Evolutionary conservation across 2,797 vertebrate species (phyloP).

Genomic region (Pogoniulus pusillus): DNA sequence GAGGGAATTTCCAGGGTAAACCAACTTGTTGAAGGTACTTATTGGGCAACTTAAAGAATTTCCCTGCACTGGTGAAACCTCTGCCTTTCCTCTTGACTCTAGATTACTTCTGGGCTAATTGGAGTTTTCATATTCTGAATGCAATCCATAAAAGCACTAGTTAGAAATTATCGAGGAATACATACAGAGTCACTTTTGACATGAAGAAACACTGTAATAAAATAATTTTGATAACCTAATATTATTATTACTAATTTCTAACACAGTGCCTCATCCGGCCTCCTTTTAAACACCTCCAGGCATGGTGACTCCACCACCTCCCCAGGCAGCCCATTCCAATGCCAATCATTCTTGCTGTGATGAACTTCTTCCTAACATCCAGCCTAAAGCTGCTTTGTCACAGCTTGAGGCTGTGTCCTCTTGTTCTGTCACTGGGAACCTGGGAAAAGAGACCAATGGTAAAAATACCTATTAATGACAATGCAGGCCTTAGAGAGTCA

Average conservation of each 20-base stretch:
- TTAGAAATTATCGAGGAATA: background rate
- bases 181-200: background rate
- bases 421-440: too few species aligned
- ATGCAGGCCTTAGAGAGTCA: background rate
- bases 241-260: too few species aligned
- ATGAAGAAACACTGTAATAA: background rate
- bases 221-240: background rate
- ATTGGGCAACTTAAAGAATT: background rate
- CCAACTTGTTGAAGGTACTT: background rate
- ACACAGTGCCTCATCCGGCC: too few species aligned
- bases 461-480: background rate
- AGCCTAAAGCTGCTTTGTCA: too few species aligned
- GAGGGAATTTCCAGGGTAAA: constrained; percentile 20
- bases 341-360: too few species aligned
- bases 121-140: background rate
- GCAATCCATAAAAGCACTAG: background rate
- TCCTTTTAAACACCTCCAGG: too few species aligned
- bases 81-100: background rate
- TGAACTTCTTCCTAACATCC: too few species aligned
- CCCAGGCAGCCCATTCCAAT: too few species aligned
- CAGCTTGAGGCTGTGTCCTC: too few species aligned
- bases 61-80: background rate
- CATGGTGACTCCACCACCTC: too few species aligned
- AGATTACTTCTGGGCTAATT: background rate
- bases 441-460: too few species aligned